Evolutionary conservation across 2,888 invertebrate genomes (phyloP), one percentile per base, ranked within the genome.

Genomic region (Lasius fuliginosus): DNA sequence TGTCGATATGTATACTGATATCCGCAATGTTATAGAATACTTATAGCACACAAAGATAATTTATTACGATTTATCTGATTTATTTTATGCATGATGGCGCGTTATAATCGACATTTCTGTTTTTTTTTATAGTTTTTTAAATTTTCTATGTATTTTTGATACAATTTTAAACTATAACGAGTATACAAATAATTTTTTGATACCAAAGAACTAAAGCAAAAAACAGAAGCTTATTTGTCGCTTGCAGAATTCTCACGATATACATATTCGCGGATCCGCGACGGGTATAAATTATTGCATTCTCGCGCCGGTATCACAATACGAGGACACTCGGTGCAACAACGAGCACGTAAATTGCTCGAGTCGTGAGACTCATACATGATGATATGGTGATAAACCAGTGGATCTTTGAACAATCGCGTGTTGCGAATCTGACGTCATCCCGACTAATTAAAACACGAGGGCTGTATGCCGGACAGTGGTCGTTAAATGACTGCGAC

Each of bases 341-440:
- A 58, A 76, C 33, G 40, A 33, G 69, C 60, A 60, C 62, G 46
- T 65, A 76, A 64, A 69, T 77, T 69, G 42, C 9, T 53, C 46
- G 36, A 58, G 36, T 76, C 23, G 56, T 65, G 56, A 73, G 81
- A 88, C 83, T 64, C 79, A 58, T 71, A 62, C 58, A 86, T 60
- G 68, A 86, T 73, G 77, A 86, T 83, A 40, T 69, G 69, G 11
- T 46, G 86, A 86, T 84, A 79, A 84, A 77, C 77, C 56, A 62
- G 58, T 81, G 65, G n/a, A 82, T 86, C 82, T 85, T 83, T 68
- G 60, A 74, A 79, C 69, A 85, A 82, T 83, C 49, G 68, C 75
- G 65, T 85, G 33, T 65, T 62, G 33, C 58, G 53, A 56, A 12
- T 76, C 58, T 86, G 76, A 86, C 65, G 62, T 83, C 71, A 82